These are phyloP conservation scores for Rotaria sp. DNA, from an alignment of 2,888 invertebrate genomes.

Conservation along the genomic window DNA sequence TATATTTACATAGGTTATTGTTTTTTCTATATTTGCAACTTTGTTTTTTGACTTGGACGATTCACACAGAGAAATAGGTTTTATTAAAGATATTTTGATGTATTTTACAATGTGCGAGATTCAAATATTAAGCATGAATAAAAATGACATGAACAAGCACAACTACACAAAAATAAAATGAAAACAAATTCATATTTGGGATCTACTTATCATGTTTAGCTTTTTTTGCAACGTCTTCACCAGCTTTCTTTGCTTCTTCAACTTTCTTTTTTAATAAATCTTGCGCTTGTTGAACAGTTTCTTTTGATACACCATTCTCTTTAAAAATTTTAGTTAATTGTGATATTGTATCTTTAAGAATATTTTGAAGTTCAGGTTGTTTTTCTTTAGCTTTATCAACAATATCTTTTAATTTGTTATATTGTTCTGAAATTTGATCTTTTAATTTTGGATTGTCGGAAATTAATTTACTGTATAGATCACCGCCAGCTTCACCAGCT, in stretches of 20 bases:
- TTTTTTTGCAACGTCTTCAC: background rate
- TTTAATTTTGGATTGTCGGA: background rate
- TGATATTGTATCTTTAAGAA: background rate
- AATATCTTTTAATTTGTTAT: background rate
- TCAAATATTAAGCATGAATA: too few species aligned
- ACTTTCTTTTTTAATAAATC: background rate
- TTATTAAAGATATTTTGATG: too few species aligned
- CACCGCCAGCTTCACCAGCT: background rate
- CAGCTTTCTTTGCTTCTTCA: background rate
- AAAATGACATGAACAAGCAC: too few species aligned
- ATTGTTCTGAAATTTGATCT: background rate
- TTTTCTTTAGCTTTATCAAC: background rate
- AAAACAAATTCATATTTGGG: background rate
- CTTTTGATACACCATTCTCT: background rate
- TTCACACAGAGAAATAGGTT: too few species aligned
- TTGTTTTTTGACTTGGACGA: too few species aligned
- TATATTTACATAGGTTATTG: too few species aligned
- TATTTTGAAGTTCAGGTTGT: background rate
- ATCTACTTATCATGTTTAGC: background rate
- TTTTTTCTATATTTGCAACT: too few species aligned
- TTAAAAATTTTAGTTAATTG: background rate
- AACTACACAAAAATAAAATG: too few species aligned
- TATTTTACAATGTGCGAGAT: too few species aligned
- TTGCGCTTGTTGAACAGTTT: background rate
- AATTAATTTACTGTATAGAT: background rate